These are phyloP conservation scores for Matsumyia berberina DNA, from an alignment of 2,888 invertebrate genomes.

Conservation along the genomic window DNA sequence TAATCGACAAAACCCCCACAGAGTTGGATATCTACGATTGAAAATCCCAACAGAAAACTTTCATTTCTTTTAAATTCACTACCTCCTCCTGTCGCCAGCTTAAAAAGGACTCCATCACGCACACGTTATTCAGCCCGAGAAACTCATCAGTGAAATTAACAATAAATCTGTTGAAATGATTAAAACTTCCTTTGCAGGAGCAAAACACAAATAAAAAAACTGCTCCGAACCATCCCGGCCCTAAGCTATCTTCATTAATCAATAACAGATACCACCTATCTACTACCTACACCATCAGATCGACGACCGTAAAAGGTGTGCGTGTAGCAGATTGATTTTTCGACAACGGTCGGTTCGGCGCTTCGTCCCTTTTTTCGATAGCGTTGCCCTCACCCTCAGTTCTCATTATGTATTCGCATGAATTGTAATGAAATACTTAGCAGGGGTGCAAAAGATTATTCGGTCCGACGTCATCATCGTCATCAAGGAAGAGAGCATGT, in stretches of 20 bases:
- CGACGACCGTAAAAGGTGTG: conserved; percentile 48
- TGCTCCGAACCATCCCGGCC: background rate
- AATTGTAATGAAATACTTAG: conserved; percentile 66
- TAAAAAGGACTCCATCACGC: conserved; percentile 17
- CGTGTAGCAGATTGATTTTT: conserved; percentile 66
- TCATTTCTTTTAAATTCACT: background rate
- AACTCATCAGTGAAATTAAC: conserved; percentile 51
- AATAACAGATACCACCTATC: conserved; percentile 63
- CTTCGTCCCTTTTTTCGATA: conserved; percentile 14
- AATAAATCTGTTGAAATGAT: conserved; percentile 63
- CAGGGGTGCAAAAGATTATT: conserved; percentile 57
- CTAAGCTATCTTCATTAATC: conserved; percentile 56
- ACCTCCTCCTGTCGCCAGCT: background rate
- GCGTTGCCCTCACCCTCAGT: conserved; percentile 9
- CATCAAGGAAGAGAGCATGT: conserved; percentile 8
- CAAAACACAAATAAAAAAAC: conserved; percentile 1
- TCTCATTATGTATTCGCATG: conserved; percentile 61
- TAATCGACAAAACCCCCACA: background rate
- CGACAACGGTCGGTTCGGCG: conserved; percentile 46
- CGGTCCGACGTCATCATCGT: conserved; percentile 13
- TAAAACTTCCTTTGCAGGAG: conserved; percentile 31
- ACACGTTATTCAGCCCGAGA: background rate
- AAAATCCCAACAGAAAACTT: background rate
- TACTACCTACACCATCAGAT: conserved; percentile 4
- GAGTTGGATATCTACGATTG: conserved; percentile 11